phyloP scores from a whole-genome alignment of 2,113 vertebrate species.

The Alligator mississippiensis region DNA sequence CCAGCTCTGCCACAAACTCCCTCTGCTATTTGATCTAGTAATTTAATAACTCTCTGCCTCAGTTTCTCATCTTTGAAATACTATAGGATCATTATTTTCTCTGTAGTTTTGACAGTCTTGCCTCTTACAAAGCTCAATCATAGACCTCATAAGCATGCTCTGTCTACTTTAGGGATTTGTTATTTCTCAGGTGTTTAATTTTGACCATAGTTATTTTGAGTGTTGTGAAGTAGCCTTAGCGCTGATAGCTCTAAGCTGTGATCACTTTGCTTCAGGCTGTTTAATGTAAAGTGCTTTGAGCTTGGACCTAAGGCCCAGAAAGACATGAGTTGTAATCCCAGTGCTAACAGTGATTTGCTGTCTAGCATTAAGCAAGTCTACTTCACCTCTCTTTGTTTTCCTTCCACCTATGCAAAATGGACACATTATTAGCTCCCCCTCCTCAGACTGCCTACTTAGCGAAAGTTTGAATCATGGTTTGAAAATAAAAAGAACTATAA shows the following conservation, averaged over 20 bases:
- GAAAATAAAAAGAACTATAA: not conserved
- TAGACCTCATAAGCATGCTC: not conserved
- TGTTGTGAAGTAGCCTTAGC: rapidly evolving
- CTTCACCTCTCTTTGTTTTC: not conserved
- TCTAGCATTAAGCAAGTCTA: not conserved
- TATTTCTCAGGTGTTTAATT: not conserved
- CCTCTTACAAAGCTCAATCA: not conserved
- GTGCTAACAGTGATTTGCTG: not conserved
- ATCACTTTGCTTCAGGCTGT: not conserved
- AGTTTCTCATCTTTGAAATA: not conserved
- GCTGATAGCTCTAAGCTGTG: not conserved
- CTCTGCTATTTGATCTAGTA: not conserved
- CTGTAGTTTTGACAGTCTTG: not conserved
- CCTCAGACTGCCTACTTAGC: not conserved
- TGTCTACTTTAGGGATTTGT: not conserved
- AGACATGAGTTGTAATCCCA: not conserved
- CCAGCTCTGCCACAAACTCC: not conserved
- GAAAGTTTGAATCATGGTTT: not conserved
- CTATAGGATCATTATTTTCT: not conserved
- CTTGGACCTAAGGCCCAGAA: not conserved
- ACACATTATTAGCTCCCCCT: not conserved
- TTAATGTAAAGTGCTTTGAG: not conserved
- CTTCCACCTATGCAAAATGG: not conserved
- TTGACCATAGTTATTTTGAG: not conserved
- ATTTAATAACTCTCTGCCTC: not conserved